These are phyloP conservation scores for Rhinolophus ferrumequinum DNA, from an alignment of 2,113 vertebrate genomes.

Conservation along the genomic window DNA sequence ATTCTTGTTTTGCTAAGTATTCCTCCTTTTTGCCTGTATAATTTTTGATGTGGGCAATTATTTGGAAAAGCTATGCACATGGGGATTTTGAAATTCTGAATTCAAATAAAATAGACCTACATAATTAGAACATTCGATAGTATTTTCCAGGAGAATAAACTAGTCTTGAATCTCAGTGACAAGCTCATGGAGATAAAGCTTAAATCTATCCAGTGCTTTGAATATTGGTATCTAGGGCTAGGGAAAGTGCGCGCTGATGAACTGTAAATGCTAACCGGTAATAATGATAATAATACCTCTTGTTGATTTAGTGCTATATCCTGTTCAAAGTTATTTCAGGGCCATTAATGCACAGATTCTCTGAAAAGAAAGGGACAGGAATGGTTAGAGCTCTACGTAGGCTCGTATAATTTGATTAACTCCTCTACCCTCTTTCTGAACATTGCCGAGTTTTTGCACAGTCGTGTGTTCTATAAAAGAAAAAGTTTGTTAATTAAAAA, in stretches of 20 bases:
- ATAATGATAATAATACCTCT: background rate
- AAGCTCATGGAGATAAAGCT: constrained; percentile 37
- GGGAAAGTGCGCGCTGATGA: background rate
- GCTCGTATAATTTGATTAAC: background rate
- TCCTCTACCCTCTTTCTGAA: background rate
- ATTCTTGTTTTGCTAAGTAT: constrained; percentile 73
- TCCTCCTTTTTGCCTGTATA: constrained; percentile 64
- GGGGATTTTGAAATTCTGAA: constrained; percentile 68
- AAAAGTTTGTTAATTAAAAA: background rate
- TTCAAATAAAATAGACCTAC: constrained; percentile 67
- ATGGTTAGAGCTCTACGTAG: background rate
- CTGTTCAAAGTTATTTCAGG: background rate
- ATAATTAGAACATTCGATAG: constrained; percentile 38
- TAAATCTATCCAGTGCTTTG: constrained; percentile 18
- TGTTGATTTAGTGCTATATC: background rate
- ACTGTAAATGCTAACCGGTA: background rate
- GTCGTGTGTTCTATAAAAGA: background rate
- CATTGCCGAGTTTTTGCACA: background rate
- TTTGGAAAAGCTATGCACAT: constrained; percentile 64
- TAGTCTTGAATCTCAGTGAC: constrained; percentile 1
- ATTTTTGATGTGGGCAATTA: constrained; percentile 61
- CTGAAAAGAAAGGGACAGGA: background rate
- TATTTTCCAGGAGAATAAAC: constrained; percentile 64
- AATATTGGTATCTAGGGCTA: background rate
- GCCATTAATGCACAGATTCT: background rate